These are phyloP conservation scores for Periparus ater DNA, from an alignment of 2,797 vertebrate genomes.

Conservation along the genomic window DNA sequence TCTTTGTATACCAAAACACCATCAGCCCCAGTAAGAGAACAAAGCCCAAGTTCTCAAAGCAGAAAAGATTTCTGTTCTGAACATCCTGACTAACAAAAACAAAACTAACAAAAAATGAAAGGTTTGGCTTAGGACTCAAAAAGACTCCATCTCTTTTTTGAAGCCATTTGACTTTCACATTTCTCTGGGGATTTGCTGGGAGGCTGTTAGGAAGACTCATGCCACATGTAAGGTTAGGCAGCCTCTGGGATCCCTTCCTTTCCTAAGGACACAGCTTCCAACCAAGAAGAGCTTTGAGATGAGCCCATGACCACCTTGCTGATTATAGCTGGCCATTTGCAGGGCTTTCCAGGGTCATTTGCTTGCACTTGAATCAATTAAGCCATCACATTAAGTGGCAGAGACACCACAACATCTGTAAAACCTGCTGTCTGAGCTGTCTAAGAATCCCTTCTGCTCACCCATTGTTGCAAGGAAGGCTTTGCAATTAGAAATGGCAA, in stretches of 20 bases:
- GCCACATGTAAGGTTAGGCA: not conserved
- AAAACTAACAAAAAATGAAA: not conserved
- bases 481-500: not conserved
- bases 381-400: not conserved
- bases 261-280: not conserved
- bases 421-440: not conserved
- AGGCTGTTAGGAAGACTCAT: not conserved
- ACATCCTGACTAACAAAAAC: not conserved
- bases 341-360: not conserved
- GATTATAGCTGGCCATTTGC: not conserved
- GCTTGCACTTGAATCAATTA: not conserved
- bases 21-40: not conserved
- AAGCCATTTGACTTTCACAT: not conserved
- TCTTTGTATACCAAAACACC: not conserved
- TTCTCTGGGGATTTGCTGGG: not conserved
- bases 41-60: not conserved
- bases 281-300: not conserved
- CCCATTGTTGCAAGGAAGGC: not conserved
- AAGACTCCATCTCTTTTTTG: not conserved
- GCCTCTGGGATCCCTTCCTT: not conserved
- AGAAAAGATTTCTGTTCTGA: not conserved
- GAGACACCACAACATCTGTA: not conserved
- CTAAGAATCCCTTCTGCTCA: not conserved
- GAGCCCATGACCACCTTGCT: not conserved
- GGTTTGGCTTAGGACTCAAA: not conserved